Conservation (phyloP, 1,140 invertebrate species). For the Pseudomyrmex cubaensis region DNA sequence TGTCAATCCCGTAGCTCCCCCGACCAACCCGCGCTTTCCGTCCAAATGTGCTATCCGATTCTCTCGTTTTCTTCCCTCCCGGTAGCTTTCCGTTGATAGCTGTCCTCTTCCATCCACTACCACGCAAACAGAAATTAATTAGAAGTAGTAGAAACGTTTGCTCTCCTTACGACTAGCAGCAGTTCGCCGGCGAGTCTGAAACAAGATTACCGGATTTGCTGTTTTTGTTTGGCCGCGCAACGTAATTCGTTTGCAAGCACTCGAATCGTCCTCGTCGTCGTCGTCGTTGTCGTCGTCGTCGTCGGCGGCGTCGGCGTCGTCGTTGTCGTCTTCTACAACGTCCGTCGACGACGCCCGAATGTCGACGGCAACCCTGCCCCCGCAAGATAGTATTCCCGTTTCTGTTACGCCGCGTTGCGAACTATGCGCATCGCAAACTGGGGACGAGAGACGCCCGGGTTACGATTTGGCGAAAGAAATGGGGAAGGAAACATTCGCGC, state of each 20-base stretch:
- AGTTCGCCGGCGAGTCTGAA: conserved; percentile 68
- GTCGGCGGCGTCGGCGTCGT: conserved; percentile 1
- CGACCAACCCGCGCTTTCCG: background rate
- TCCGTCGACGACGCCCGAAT: conserved; percentile 69
- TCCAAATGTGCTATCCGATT: conserved; percentile 6
- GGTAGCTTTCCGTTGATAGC: conserved; percentile 45
- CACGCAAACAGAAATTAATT: conserved; percentile 79
- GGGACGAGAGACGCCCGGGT: conserved; percentile 26
- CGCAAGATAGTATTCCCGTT: conserved; percentile 70
- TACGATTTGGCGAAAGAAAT: conserved; percentile 76
- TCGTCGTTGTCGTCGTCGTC: conserved; percentile 9
- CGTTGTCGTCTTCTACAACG: conserved; percentile 41
- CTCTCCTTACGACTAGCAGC: conserved; percentile 65
- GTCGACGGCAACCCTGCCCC: conserved; percentile 58
- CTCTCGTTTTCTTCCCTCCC: background rate
- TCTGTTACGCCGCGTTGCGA: conserved; percentile 43
- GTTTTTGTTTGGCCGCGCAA: conserved; percentile 73
- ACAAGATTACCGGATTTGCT: conserved; percentile 77
- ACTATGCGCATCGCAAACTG: background rate
- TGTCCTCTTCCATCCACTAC: conserved; percentile 47
- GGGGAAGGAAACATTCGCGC: conserved; percentile 17
- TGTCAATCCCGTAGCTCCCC: conserved; percentile 56
- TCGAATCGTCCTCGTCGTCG: conserved; percentile 69
- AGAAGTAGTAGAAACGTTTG: conserved; percentile 73
- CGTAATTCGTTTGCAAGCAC: conserved; percentile 75